phyloP scores from a whole-genome alignment of 2,113 vertebrate species.

The Campylorhamphus procurvoides region DNA sequence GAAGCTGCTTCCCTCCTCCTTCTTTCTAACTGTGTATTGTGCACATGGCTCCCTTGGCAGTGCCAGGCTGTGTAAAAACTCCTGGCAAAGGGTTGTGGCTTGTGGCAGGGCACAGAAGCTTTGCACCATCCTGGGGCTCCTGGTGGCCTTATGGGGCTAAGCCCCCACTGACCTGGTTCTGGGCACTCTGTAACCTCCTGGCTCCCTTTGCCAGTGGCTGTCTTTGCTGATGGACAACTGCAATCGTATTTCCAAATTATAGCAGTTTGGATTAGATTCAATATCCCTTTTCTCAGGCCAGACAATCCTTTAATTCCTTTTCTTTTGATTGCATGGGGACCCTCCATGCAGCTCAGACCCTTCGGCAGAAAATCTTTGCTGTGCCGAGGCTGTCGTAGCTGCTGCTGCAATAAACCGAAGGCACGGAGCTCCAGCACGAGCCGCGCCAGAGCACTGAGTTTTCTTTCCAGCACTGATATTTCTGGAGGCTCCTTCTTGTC shows the following conservation, averaged over 20 bases:
- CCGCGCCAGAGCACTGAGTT: neutral
- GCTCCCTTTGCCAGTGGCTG: neutral
- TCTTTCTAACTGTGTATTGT: accelerated
- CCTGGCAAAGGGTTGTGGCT: neutral
- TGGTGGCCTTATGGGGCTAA: neutral
- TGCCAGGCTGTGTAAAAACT: neutral
- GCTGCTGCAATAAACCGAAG: neutral
- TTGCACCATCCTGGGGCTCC: accelerated
- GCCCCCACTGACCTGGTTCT: neutral
- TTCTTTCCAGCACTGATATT: slow-evolving; percentile 12
- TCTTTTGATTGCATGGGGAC: slow-evolving; percentile 20
- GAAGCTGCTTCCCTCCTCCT: neutral
- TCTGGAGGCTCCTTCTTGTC: slow-evolving; percentile 38
- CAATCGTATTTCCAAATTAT: slow-evolving; percentile 50
- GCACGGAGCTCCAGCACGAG: neutral
- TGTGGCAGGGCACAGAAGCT: neutral
- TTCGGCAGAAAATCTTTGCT: slow-evolving; percentile 29
- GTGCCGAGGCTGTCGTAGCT: neutral
- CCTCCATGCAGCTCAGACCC: neutral
- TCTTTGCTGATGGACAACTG: neutral
- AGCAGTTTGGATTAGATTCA: neutral
- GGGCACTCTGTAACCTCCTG: neutral
- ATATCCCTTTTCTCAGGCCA: slow-evolving; percentile 19
- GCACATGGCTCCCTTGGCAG: accelerated
- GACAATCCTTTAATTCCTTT: slow-evolving; percentile 34